Evolutionary conservation across 2,113 vertebrate genomes (phyloP).

Genomic region (Paramormyrops kingsleyae): DNA sequence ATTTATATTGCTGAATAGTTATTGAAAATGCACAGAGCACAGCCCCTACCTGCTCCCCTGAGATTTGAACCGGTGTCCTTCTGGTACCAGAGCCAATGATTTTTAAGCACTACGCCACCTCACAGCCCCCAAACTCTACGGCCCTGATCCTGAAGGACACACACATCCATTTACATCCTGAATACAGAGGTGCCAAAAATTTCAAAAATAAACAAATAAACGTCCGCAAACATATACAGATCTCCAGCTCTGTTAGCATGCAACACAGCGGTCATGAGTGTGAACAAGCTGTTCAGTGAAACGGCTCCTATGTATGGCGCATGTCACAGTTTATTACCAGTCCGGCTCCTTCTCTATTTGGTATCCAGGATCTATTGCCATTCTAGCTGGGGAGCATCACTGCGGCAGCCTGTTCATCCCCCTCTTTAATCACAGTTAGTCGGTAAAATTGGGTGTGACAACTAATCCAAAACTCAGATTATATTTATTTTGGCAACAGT

Average conservation of each 20-base stretch:
- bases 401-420: slow-evolving; percentile 62
- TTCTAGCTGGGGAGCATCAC: slow-evolving; percentile 66
- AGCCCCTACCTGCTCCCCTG: neutral
- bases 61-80: neutral
- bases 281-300: slow-evolving; percentile 4
- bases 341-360: slow-evolving; percentile 74
- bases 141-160: neutral
- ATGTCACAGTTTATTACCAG: slow-evolving; percentile 83
- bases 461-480: slow-evolving; percentile 96
- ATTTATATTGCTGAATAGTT: neutral
- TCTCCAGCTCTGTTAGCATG: neutral
- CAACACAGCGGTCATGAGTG: neutral
- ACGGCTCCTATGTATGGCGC: slow-evolving; percentile 54
- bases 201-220: neutral
- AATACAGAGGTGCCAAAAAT: neutral
- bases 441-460: slow-evolving; percentile 84
- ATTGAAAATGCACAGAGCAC: neutral
- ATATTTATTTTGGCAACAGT: slow-evolving; percentile 96
- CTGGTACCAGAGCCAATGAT: neutral
- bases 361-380: slow-evolving; percentile 61
- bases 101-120: neutral
- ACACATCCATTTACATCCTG: neutral
- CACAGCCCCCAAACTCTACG: neutral
- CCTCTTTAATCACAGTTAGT: slow-evolving; percentile 77
- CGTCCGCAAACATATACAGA: neutral